Base-by-base conservation (phyloP, 2,797 vertebrate genomes). In the Microctenopoma lineatum region DNA sequence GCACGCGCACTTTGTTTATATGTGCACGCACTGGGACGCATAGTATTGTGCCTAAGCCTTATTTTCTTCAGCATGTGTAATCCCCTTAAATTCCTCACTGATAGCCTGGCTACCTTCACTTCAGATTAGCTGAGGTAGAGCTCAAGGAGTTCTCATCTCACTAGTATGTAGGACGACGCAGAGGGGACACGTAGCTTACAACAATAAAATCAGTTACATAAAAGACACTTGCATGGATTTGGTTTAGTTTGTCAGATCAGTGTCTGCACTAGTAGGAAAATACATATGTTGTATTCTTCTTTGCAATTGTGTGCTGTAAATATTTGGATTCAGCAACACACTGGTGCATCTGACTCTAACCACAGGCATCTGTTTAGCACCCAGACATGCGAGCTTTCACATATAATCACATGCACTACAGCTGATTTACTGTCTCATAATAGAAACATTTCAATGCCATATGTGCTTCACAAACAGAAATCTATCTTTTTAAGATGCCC, bases 31-130 rank as follows among this genome's bases (percentile, higher is more conserved):
- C 26, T 21, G 38, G 64, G 51, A 61, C 73, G 74, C 76, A 29
- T 72, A 64, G 65, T 75, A 46, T 70, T 81, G 63, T 86, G 80
- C 70, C 62, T 91, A 90, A 92, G 84, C 85, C 92, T 83, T 90
- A 89, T 88, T 87, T 85, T 81, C 93, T 92, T 91, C 90, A 93
- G 90, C 90, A 82, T 75, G 79, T 88, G 81, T 93, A 94, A 93
- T 91, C 90, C 92, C 82, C 73, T 85, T 90, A 90, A 93, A 92
- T 90, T 92, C 79, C 79, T 87, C 77, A 88, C 85, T 91, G 91
- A 94, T 93, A 92, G 74, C 84, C 87, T 86, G 84, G 90, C 90
- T 89, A 93, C 89, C 90, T 93, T 92, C 86, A 90, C 90, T 91
- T 90, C 80, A 92, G 87, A 94, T 93, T 91, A 92, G 89, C 90